Base-by-base conservation (phyloP, 2,888 invertebrate genomes). In the Hyposoter didymator region DNA sequence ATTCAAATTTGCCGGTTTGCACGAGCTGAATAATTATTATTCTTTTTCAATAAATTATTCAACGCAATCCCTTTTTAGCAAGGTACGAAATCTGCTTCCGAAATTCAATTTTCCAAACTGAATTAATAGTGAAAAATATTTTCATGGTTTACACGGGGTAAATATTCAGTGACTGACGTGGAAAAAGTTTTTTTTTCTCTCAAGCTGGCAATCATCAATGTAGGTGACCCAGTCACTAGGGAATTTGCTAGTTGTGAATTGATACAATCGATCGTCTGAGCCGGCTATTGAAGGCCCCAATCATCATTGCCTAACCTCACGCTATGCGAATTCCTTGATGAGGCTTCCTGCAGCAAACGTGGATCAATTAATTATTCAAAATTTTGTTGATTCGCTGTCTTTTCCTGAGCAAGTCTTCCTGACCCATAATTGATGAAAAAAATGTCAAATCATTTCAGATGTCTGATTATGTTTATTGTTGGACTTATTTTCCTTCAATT, bases 191-290 rank as follows among this genome's bases (percentile, higher is more conserved):
- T 74, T 74, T 39, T 39, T 28, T 28, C 28, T 39, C 39, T n/a
- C 59, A 14, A 28, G 59, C 43, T 59, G 74, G 28, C 59, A 62
- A 74, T 59, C 59, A 59, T 59, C 45, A 12, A 74, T 59, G 55
- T 73, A 73, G 73, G 73, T 73, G 74, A 62, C 74, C 74, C 74
- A 62, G 74, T 74, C 74, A 59, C 43, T 52, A 59, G 39, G 59
- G 59, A 74, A 74, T 74, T 43, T 74, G 74, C 59, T 35, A 43
- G 28, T 62, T 74, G 74, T 45, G n/a, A 74, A 74, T 74, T 62
- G 74, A 74, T 62, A 74, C 74, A 43, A 74, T 74, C 74, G 74
- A 74, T 74, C 74, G 28, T 45, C 59, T 12, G 22, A 62, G 62
- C 62, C 59, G 43, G n/a, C 59, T 62, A 59, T 74, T 59, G 45